phyloP scores from a whole-genome alignment of 1,140 invertebrate genomes.

The Drosophila parabipectinata region DNA sequence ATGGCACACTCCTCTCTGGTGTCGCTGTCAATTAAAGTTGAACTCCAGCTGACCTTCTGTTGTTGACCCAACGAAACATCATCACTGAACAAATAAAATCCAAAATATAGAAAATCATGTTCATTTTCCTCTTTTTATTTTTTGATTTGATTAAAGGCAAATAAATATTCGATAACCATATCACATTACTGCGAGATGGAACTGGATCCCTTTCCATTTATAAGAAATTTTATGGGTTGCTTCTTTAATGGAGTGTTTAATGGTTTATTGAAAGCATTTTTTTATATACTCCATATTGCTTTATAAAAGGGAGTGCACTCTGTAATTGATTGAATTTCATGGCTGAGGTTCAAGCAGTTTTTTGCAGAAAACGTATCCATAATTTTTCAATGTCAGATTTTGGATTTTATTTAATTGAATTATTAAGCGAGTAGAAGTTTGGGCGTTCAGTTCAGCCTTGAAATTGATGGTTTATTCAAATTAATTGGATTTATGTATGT shows the following conservation, averaged over 20 bases:
- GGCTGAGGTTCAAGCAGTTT: not conserved
- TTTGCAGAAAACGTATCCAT: not conserved
- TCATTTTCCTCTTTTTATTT: constrained; percentile 25
- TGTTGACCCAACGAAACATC: constrained; percentile 15
- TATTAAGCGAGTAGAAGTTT: constrained; percentile 2
- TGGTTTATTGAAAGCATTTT: constrained; percentile 50
- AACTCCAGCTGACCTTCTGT: constrained; percentile 46
- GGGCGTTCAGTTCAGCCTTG: constrained; percentile 31
- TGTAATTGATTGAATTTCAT: not conserved
- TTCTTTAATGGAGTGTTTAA: constrained; percentile 34
- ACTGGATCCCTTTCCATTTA: constrained; percentile 1
- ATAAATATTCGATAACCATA: constrained; percentile 66
- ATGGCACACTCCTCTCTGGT: constrained; percentile 39
- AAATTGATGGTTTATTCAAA: constrained; percentile 54
- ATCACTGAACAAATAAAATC: constrained; percentile 25
- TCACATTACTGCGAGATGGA: constrained; percentile 43
- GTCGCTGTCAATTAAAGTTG: constrained; percentile 40
- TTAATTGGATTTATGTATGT: constrained; percentile 36
- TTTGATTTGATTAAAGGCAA: constrained; percentile 64
- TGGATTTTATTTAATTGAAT: constrained; percentile 23
- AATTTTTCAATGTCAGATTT: constrained; percentile 12
- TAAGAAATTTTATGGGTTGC: constrained; percentile 12
- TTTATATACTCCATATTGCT: constrained; percentile 4
- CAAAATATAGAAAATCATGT: constrained; percentile 38
- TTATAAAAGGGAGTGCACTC: not conserved